Base-by-base conservation (phyloP, 2,113 vertebrate species). In the Myotis yumanensis region DNA sequence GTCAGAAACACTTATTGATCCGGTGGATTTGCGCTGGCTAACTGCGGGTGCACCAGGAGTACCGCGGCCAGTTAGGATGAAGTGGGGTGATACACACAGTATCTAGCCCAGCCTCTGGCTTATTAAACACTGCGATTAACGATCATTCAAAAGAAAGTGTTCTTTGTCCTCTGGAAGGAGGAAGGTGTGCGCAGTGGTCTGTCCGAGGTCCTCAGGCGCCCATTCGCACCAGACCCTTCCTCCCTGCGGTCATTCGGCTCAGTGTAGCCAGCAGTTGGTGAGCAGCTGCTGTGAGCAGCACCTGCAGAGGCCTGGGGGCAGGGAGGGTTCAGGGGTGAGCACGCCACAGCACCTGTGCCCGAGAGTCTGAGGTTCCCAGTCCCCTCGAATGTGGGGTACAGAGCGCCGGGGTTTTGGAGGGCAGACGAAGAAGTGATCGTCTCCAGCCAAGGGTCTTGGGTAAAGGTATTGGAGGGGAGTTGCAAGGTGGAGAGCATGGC, bases 271-370 rank as follows among this genome's bases (percentile, higher is more conserved):
- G 76, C 37, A 17, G 32, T 15, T 51, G 69, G 40, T 11, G 37
- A 23, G 32, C 5, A 0, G 35, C 59, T 69, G 37, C 46, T 0
- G 4, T 28, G 66, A 57, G 43, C n/a, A 68, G 32, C 11, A 0
- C 8, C 1, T 14, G 28, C 32, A 57, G 54, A 73, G 37, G 25
- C 28, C 12, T 6, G 16, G 22, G 71, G 22, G 54, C 35, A 43
- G 28, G 30, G 46, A 23, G 11, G 2, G 28, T 30, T 69, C 68
- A 5, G 37, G 80, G 54, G 48, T 5, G 25, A 90, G 90, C 51
- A 8, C 14, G 0, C 28, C 25, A 3, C 25, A 15, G 87, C 17
- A 8, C n/a, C 37, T 69, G 11, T 4, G 12, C 87, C 6, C 0
- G 18, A 28, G 18, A n/a, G 35, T 12, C 85, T 37, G 86, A 72